Conservation (phyloP, 2,888 invertebrate species). For the Syrista parreyssii region DNA sequence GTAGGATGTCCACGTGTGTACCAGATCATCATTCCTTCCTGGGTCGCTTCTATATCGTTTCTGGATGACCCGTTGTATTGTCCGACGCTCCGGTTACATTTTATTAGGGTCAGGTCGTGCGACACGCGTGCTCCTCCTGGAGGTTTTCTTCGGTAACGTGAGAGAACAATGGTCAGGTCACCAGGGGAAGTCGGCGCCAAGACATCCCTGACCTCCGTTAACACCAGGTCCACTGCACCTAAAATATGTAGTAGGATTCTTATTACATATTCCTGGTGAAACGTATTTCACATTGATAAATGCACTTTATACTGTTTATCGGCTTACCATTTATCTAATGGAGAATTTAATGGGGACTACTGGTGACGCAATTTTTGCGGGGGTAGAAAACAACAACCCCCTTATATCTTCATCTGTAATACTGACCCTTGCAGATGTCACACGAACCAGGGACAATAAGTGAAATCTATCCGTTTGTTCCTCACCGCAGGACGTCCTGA, state of each 20-base stretch:
- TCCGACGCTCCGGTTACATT: constrained; percentile 36
- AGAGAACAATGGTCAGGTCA: neutral
- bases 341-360: neutral
- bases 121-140: constrained; percentile 22
- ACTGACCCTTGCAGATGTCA: constrained; percentile 43
- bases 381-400: neutral
- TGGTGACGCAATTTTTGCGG: neutral
- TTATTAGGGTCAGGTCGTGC: constrained; percentile 33
- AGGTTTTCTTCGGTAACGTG: neutral
- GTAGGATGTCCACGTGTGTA: constrained; percentile 1
- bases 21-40: neutral
- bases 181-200: constrained; percentile 42
- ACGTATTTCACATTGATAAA: neutral
- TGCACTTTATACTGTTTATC: neutral
- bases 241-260: neutral
- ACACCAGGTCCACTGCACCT: neutral
- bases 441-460: constrained; percentile 29
- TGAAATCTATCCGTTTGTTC: constrained; percentile 46
- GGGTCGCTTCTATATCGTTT: neutral
- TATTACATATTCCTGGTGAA: neutral
- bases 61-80: neutral
- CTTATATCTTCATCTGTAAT: neutral
- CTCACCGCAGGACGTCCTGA: constrained; percentile 40
- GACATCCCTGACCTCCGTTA: neutral
- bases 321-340: neutral